A percentile compares a stretch with the other conserved stretches of the same genome.
Conservation (phyloP, 1,140 invertebrate species). For the Oryzaephilus surinamensis region DNA sequence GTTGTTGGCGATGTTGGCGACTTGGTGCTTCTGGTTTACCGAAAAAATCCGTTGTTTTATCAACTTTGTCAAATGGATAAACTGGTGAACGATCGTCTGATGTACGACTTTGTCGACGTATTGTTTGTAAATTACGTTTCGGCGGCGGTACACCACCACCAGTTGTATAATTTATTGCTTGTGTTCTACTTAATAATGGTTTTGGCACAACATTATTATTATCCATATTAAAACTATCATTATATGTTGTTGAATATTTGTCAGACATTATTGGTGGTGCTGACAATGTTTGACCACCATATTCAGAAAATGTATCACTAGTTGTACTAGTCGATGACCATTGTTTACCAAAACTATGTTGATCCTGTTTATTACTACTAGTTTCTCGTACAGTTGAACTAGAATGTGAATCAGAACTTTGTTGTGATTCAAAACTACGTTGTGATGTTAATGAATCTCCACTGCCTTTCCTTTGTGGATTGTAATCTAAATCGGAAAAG, state of each 20-base stretch:
- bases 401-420: conserved; percentile 24
- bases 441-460: conserved; percentile 44
- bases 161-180: conserved; percentile 10
- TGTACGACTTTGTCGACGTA: too few relatives aligned
- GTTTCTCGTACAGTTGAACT: conserved; percentile 13
- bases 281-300: conserved; percentile 18
- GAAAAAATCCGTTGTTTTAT: too few relatives aligned
- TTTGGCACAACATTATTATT: too few relatives aligned
- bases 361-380: conserved; percentile 12
- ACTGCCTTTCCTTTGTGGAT: conserved; percentile 39
- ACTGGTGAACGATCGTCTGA: too few relatives aligned
- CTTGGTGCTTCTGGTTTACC: conserved; percentile 31
- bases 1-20: too few relatives aligned
- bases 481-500: conserved; percentile 30
- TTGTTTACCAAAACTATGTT: too few relatives aligned
- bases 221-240: too few relatives aligned
- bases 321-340: conserved; percentile 30
- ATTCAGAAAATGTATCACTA: conserved; percentile 31
- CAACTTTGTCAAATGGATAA: too few relatives aligned
- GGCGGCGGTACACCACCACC: too few relatives aligned
- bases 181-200: conserved; percentile 14
- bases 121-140: conserved; percentile 13
- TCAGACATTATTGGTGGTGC: conserved; percentile 24
- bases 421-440: conserved; percentile 27
- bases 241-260: conserved; percentile 8